A percentile compares a stretch with the other conserved stretches of the same genome.
Evolutionary conservation across 2,888 invertebrate genomes (phyloP).

Genomic region (Microctonus aethiopoides): DNA sequence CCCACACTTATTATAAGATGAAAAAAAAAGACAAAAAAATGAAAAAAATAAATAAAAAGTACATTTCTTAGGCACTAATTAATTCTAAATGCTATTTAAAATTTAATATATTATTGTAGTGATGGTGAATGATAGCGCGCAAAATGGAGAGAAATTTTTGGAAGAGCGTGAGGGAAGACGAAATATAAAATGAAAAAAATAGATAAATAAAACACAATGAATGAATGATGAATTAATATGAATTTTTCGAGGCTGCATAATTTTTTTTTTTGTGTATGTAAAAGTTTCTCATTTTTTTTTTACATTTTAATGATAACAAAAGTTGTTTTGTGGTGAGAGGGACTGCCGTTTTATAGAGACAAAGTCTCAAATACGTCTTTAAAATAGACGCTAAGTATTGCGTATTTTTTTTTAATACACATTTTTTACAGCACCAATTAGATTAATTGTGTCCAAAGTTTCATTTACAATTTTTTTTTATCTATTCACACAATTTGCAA

Average conservation of each 20-base stretch:
- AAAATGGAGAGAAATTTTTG: conserved; percentile 6
- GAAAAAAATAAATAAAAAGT: conserved; percentile 44
- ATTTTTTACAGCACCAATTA: conserved; percentile 32
- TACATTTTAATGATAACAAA: conserved; percentile 1
- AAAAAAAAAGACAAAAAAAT: neutral
- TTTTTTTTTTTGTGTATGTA: conserved; percentile 4
- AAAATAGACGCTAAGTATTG: neutral
- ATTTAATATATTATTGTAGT: conserved; percentile 48
- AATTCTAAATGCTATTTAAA: conserved; percentile 48
- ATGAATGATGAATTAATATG: conserved; percentile 2
- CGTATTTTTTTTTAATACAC: conserved; percentile 19
- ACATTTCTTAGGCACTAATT: conserved; percentile 44
- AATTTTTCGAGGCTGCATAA: conserved; percentile 20
- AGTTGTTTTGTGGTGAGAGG: conserved; percentile 5
- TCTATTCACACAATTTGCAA: conserved; percentile 29
- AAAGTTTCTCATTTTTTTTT: neutral
- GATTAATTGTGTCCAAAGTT: conserved; percentile 43
- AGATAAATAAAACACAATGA: conserved; percentile 8
- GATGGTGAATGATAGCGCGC: conserved; percentile 43
- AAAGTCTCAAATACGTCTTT: conserved; percentile 9
- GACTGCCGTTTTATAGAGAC: conserved; percentile 25
- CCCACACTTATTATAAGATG: neutral
- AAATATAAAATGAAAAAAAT: conserved; percentile 19
- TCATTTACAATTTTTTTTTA: conserved; percentile 28
- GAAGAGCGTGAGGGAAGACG: conserved; percentile 7